phyloP scores from a whole-genome alignment of 2,888 invertebrate species.

The Cancer borealis region DNA sequence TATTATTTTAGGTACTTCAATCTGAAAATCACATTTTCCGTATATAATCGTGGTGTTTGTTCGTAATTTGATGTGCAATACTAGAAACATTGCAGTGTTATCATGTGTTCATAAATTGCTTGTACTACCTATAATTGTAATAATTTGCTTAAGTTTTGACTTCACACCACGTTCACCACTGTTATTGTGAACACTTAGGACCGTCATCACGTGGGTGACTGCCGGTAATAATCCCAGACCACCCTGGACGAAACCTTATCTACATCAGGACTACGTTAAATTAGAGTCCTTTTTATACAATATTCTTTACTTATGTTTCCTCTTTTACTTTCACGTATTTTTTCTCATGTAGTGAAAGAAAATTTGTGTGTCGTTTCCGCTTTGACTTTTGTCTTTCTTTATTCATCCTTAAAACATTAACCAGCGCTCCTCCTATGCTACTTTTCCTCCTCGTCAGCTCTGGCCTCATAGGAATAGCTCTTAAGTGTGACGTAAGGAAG shows the following conservation, averaged over 20 bases:
- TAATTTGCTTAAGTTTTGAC: neutral
- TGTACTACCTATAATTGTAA: neutral
- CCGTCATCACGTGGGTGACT: neutral
- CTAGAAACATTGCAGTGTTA: neutral
- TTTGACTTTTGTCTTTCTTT: neutral
- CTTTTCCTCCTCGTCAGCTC: neutral
- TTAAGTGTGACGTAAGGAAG: neutral
- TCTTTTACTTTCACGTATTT: neutral
- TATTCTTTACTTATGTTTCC: neutral
- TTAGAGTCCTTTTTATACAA: neutral
- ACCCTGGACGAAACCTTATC: no score
- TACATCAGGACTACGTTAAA: no score
- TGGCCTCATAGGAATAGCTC: neutral
- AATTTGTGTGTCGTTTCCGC: neutral
- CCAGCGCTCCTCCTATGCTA: neutral
- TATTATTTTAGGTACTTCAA: neutral
- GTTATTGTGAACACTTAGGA: neutral
- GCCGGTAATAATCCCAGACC: neutral
- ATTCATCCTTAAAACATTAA: neutral
- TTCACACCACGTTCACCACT: neutral
- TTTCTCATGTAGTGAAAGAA: neutral
- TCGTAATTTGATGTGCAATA: neutral
- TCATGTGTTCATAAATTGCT: neutral
- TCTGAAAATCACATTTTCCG: neutral
- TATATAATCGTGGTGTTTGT: neutral